Conservation (phyloP, 2,113 vertebrate species). For the Siniperca chuatsi region DNA sequence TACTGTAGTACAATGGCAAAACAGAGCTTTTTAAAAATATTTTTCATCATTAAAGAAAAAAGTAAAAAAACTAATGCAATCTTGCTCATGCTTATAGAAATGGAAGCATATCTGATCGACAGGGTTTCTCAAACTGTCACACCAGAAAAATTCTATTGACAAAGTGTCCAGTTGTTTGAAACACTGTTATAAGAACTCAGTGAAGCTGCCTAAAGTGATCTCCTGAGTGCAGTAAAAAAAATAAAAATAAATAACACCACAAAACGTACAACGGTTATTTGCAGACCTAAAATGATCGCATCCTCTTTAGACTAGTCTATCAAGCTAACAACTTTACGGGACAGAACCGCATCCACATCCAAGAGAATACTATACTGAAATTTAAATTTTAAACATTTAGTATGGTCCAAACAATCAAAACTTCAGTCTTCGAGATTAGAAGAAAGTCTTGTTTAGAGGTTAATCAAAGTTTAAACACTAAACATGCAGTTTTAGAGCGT, state of each 20-base stretch:
- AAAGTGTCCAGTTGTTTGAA: neutral
- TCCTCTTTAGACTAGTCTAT: neutral
- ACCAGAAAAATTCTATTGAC: neutral
- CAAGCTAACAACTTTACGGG: neutral
- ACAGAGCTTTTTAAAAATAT: neutral
- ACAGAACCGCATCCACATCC: neutral
- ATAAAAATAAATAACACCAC: neutral
- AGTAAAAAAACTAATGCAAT: neutral
- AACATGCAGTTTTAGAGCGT: neutral
- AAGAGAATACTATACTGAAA: neutral
- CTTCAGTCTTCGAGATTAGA: neutral
- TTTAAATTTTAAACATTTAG: neutral
- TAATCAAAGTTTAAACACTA: neutral
- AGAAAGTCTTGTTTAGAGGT: neutral
- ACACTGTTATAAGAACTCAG: neutral
- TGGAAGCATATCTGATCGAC: slow-evolving; percentile 3
- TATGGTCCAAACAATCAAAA: neutral
- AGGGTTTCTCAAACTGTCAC: slow-evolving; percentile 9
- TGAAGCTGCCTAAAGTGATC: slow-evolving; percentile 22
- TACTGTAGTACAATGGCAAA: neutral
- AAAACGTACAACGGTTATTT: neutral
- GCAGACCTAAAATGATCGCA: neutral
- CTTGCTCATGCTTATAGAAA: slow-evolving; percentile 4
- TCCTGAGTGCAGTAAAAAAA: neutral
- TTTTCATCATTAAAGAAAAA: neutral